A percentile compares a stretch with the other conserved stretches of the same genome.
Conservation (phyloP, 1,140 invertebrate genomes). For the Caerostris darwini region DNA sequence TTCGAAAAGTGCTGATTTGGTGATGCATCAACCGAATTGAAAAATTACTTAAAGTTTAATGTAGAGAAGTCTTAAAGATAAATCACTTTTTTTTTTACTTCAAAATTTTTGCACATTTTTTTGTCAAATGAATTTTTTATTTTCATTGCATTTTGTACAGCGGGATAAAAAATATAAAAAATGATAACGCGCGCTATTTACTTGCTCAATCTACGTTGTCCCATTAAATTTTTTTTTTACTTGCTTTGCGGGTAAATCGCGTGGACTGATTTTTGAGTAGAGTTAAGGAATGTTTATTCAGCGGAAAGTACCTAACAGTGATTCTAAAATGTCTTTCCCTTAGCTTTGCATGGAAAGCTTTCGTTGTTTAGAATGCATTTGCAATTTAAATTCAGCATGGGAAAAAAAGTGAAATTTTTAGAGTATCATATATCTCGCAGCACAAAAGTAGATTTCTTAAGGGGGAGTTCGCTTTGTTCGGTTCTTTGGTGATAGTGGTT, state of each 20-base stretch:
- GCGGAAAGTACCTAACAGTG: not conserved
- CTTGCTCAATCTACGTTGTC: not conserved
- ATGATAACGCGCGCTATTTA: not conserved
- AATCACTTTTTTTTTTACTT: not conserved
- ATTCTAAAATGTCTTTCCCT: too few species aligned
- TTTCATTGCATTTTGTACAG: not conserved
- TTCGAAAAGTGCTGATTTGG: constrained; percentile 25
- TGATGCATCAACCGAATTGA: constrained; percentile 6
- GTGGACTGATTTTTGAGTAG: constrained; percentile 49
- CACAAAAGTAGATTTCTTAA: too few species aligned
- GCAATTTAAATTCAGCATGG: too few species aligned
- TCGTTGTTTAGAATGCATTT: not conserved
- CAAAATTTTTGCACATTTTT: not conserved
- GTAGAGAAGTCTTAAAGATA: not conserved
- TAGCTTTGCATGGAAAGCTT: too few species aligned
- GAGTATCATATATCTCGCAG: too few species aligned
- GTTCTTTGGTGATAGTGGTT: too few species aligned
- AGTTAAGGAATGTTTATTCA: constrained; percentile 53
- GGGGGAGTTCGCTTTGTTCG: too few species aligned
- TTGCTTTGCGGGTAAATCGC: not conserved
- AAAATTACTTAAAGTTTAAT: constrained; percentile 40
- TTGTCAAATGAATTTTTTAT: not conserved
- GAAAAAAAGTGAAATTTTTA: too few species aligned
- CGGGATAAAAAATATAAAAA: not conserved
- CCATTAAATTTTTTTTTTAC: not conserved